Conservation (phyloP, 1,140 invertebrate species). For the Camponotus vicinus region DNA sequence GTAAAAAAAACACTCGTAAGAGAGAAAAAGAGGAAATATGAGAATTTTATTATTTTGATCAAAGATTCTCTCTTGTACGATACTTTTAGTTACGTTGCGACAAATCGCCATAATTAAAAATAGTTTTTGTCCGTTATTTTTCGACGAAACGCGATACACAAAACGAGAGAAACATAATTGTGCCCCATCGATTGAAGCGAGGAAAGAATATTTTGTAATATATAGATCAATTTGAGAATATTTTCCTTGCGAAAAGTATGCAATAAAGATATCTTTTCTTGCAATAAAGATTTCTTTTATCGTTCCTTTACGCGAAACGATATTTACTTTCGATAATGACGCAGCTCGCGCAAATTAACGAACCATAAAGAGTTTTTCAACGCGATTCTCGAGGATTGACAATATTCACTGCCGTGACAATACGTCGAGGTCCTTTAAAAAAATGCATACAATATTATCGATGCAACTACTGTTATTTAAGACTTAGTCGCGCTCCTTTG, state of each 20-base stretch:
- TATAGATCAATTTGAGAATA: constrained; percentile 13
- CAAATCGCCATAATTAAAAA: constrained; percentile 25
- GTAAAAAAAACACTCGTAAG: not conserved
- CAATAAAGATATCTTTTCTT: constrained; percentile 8
- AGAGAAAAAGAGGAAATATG: not conserved
- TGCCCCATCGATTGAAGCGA: not conserved
- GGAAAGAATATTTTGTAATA: constrained; percentile 8
- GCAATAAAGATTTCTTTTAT: constrained; percentile 19
- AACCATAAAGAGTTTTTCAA: constrained; percentile 56
- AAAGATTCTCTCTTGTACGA: not conserved
- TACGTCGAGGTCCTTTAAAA: not conserved
- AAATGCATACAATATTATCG: not conserved
- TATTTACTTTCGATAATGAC: constrained; percentile 31
- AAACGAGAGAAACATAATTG: not conserved
- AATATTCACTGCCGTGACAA: constrained; percentile 23
- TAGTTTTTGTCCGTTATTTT: constrained; percentile 26
- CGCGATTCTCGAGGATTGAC: constrained; percentile 7
- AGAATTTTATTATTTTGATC: not conserved
- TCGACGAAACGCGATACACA: not conserved
- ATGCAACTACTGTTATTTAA: constrained; percentile 22
- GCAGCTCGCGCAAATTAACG: constrained; percentile 33
- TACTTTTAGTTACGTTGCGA: constrained; percentile 8
- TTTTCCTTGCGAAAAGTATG: constrained; percentile 8
- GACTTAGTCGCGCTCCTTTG: constrained; percentile 5
- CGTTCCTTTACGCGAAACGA: constrained; percentile 23